Conservation (phyloP, 2,888 invertebrate genomes). For the Morinoia aosen region DNA sequence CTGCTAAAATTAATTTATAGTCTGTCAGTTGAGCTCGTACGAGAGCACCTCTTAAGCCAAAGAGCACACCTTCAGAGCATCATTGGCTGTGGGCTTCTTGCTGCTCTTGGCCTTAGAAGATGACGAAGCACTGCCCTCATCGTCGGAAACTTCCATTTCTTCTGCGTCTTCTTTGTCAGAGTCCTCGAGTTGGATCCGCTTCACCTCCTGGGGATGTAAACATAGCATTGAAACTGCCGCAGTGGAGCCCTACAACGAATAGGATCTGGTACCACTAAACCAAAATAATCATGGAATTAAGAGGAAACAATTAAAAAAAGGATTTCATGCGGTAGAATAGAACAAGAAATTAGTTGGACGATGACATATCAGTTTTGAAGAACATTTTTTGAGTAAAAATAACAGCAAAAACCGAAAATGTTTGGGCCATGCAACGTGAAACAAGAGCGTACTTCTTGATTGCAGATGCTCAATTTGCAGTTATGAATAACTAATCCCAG, state of each 20-base stretch:
- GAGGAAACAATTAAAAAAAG: not conserved
- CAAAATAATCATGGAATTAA: not conserved
- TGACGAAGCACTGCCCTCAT: slow-evolving; percentile 73
- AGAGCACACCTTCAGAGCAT: slow-evolving; percentile 61
- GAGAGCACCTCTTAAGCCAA: not conserved
- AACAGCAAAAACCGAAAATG: not conserved
- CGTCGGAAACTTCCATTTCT: slow-evolving; percentile 90
- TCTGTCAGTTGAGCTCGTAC: too few relatives aligned
- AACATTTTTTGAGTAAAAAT: not conserved
- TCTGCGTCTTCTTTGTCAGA: slow-evolving; percentile 80
- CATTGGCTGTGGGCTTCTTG: slow-evolving; percentile 57
- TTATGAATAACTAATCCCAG: too few relatives aligned
- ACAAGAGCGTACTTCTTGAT: not conserved
- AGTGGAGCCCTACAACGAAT: not conserved
- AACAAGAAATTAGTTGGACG: not conserved
- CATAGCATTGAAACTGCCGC: not conserved
- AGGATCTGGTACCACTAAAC: not conserved
- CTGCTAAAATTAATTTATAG: not conserved
- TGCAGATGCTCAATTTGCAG: not conserved
- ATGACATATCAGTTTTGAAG: not conserved
- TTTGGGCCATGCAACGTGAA: not conserved
- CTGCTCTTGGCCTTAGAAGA: slow-evolving; percentile 58
- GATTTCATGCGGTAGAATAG: not conserved
- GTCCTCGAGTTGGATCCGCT: slow-evolving; percentile 79
- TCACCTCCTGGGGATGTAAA: slow-evolving; percentile 76